Evolutionary conservation across 2,113 vertebrate genomes (phyloP).

Genomic region (Canis aureus): DNA sequence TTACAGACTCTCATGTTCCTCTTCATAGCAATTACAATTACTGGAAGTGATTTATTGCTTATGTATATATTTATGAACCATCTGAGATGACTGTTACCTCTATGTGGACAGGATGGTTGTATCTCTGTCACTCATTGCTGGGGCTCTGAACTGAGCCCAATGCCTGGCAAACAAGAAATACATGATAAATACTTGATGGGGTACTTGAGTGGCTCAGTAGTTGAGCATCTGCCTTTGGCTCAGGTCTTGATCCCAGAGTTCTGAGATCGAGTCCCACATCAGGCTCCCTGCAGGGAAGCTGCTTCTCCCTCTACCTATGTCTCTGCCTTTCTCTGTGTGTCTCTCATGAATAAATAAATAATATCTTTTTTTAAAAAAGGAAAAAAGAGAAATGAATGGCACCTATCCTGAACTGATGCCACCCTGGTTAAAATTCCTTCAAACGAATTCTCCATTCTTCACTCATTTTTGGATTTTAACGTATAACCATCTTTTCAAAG

Average conservation of each 20-base stretch:
- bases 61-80: not conserved
- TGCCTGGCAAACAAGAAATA: not conserved
- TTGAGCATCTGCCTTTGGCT: too few relatives aligned
- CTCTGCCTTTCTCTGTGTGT: too few relatives aligned
- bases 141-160: not conserved
- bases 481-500: not conserved
- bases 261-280: too few relatives aligned
- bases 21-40: not conserved
- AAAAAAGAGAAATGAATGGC: too few relatives aligned
- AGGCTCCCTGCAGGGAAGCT: too few relatives aligned
- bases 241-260: too few relatives aligned
- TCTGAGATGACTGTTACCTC: not conserved
- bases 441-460: not conserved
- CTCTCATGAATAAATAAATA: too few relatives aligned
- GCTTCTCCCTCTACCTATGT: too few relatives aligned
- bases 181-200: not conserved
- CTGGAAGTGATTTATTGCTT: not conserved
- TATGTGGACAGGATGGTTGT: not conserved
- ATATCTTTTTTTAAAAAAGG: too few relatives aligned
- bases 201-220: too few relatives aligned
- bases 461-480: not conserved
- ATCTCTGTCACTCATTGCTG: not conserved
- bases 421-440: not conserved
- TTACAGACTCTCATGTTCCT: not conserved
- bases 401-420: not conserved